Base-by-base conservation (phyloP, 1,140 invertebrate genomes). In the Papilio xuthus region DNA sequence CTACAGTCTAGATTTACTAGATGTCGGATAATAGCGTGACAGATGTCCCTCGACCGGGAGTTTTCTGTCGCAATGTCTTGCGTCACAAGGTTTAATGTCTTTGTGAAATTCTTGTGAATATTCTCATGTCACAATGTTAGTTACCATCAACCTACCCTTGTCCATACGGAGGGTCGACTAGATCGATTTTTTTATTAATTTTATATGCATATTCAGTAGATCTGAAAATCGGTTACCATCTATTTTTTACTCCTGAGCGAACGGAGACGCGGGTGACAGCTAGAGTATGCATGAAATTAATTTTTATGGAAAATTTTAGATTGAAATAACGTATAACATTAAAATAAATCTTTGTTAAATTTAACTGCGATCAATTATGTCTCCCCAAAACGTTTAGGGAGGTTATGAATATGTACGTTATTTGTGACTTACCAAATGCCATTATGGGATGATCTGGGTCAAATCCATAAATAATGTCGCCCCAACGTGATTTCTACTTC, bases 391-490 rank as follows among this genome's bases (percentile, higher is more conserved):
- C 71, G 20, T 44, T 73, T 47, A 47, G 20, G 12, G 42, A 13
- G 41, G 41, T 23, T 73, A 44, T 73, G 12, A 26, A 73, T 44
- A 72, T 73, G 42, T 47, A 47, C 41, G 20, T 71, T 73, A 50
- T 73, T 73, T 47, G n/a, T 47, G 42, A 73, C 37, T 73, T 20
- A 26, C 20, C 71, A 12, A 73, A 73, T 44, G 10, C 12, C 42
- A 44, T 44, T 73, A 73, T 23, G 71, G 71, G 71, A 73, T 73
- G 23, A 73, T 73, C 71, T 73, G 71, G 71, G 71, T 73, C 71
- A 28, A 73, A 73, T 50, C 71, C 71, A 73, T 73, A 73, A 73
- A 73, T 73, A 44, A 73, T 47, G 42, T 73, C 20, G 42, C 37
- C 23, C 10, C 71, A 73, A 73, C 23, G 71, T 13, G 71, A 44